Evolutionary conservation across 2,113 vertebrate species (phyloP).

Genomic region (Panthera leo): DNA sequence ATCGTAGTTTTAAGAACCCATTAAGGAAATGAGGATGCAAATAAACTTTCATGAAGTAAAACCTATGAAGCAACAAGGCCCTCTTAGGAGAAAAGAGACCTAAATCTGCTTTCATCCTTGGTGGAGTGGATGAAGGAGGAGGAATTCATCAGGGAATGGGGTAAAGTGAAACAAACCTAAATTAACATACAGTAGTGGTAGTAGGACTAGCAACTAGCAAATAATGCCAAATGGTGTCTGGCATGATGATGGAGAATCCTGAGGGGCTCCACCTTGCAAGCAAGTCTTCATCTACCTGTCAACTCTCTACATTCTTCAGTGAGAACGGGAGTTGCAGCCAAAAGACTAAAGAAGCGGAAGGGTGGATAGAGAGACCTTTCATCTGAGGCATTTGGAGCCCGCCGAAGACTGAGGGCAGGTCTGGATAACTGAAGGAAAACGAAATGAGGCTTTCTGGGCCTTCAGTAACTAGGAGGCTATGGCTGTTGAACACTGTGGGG

Average conservation of each 20-base stretch:
- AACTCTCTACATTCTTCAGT: background rate
- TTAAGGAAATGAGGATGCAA: background rate
- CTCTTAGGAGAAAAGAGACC: background rate
- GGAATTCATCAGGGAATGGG: background rate
- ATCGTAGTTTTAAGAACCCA: background rate
- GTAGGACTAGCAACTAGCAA: background rate
- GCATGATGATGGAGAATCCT: background rate
- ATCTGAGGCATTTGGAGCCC: background rate
- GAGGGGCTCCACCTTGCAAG: background rate
- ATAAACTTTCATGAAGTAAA: background rate
- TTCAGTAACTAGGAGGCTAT: background rate
- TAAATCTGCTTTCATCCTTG: background rate
- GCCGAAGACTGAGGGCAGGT: fast-evolving
- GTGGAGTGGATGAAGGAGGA: background rate
- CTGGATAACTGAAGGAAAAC: background rate
- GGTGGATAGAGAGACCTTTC: background rate
- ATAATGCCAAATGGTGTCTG: background rate
- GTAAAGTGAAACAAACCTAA: background rate
- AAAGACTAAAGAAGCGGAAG: background rate
- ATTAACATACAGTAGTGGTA: background rate
- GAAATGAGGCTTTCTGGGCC: background rate
- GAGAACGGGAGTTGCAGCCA: background rate
- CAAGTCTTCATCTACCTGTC: background rate
- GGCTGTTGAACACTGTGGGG: background rate
- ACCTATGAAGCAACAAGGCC: background rate